Evolutionary conservation across 2,113 vertebrate genomes (phyloP).

Genomic region (Myodes glareolus): DNA sequence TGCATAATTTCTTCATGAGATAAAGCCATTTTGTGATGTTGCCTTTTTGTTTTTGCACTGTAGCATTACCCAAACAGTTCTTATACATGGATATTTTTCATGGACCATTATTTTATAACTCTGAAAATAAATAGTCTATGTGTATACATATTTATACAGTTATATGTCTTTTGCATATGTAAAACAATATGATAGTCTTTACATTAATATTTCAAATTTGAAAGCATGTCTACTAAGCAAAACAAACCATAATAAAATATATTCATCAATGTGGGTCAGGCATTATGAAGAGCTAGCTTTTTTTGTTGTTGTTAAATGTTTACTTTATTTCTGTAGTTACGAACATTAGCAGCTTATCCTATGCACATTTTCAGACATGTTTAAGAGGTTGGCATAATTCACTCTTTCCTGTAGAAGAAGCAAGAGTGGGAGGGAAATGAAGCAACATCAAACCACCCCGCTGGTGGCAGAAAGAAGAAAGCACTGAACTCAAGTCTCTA

Average conservation of each 20-base stretch:
- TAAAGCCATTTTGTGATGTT: neutral
- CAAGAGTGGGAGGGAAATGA: neutral
- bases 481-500: neutral
- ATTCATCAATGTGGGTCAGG: neutral
- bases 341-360: neutral
- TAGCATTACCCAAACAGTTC: neutral
- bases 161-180: neutral
- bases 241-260: neutral
- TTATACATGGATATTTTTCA: neutral
- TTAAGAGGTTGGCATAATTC: neutral
- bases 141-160: rapidly evolving
- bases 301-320: neutral
- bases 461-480: neutral
- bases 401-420: neutral
- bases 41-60: neutral
- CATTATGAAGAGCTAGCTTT: neutral
- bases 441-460: neutral
- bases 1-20: neutral
- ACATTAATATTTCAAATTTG: neutral
- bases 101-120: neutral
- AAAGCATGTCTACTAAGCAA: neutral
- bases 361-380: neutral
- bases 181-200: neutral
- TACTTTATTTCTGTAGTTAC: constrained; percentile 32
- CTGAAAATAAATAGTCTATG: neutral